Evolutionary conservation across 1,140 invertebrate genomes (phyloP).

Genomic region (Brachionus rubens): DNA sequence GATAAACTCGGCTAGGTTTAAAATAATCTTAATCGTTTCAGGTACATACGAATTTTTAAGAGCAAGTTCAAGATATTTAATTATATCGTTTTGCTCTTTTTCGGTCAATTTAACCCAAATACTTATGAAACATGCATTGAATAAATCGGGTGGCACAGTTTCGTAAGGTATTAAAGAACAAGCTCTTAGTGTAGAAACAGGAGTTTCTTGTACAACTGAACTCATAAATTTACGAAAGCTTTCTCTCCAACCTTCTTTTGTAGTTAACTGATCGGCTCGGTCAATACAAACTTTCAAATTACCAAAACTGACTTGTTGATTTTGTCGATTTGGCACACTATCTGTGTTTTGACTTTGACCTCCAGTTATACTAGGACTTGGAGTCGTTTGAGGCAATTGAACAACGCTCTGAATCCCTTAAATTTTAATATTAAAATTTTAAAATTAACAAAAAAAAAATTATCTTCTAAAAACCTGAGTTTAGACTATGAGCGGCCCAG

Average conservation of each 20-base stretch:
- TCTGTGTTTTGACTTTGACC: neutral
- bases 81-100: constrained; percentile 77
- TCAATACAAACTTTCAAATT: constrained; percentile 62
- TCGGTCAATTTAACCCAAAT: constrained; percentile 93
- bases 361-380: neutral
- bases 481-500: neutral
- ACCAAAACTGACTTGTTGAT: constrained; percentile 58
- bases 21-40: constrained; percentile 92
- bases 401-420: neutral
- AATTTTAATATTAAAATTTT: no score
- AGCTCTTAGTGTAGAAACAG: neutral
- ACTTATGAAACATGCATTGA: constrained; percentile 97
- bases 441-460: no score
- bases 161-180: constrained; percentile 49
- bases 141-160: constrained; percentile 70
- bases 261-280: constrained; percentile 28
- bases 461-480: neutral
- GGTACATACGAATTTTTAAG: constrained; percentile 80
- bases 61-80: constrained; percentile 80
- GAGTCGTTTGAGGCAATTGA: neutral
- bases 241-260: constrained; percentile 31
- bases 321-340: neutral
- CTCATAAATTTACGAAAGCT: constrained; percentile 32
- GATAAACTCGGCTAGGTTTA: constrained; percentile 98
- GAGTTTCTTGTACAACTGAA: constrained; percentile 37